These are phyloP conservation scores for Ceratina australensis DNA, from an alignment of 1,140 invertebrate species.

Conservation along the genomic window DNA sequence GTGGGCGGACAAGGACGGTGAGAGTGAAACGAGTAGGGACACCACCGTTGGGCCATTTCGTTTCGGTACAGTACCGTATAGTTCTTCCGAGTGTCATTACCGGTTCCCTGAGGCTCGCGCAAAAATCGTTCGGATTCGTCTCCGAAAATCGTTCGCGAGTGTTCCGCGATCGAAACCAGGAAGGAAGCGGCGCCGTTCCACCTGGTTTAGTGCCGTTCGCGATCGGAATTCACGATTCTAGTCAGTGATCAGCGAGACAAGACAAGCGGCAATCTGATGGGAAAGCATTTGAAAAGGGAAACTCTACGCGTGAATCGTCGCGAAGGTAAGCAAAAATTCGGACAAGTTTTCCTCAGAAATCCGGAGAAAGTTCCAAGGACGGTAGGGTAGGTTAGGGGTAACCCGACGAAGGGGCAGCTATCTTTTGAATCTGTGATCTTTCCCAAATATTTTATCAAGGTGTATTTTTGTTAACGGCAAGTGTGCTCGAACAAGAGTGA, in stretches of 20 bases:
- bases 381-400: neutral
- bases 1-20: conserved; percentile 46
- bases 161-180: too few relatives aligned
- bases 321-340: neutral
- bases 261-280: too few relatives aligned
- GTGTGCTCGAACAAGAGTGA: too few relatives aligned
- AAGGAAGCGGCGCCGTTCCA: too few relatives aligned
- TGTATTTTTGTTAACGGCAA: too few relatives aligned
- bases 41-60: conserved; percentile 44
- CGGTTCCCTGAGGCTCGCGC: conserved; percentile 33
- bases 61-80: conserved; percentile 68
- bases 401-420: neutral
- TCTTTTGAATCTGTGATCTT: neutral
- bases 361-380: neutral
- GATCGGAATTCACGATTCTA: too few relatives aligned
- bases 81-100: conserved; percentile 62
- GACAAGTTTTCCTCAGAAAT: neutral
- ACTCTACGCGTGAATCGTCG: neutral
- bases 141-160: too few relatives aligned
- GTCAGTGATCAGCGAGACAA: too few relatives aligned
- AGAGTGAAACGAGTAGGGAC: conserved; percentile 59
- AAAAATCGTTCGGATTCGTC: neutral
- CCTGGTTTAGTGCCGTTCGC: too few relatives aligned
- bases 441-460: too few relatives aligned
- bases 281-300: neutral